Conservation (phyloP, 2,797 vertebrate species). For the Pangasius djambal region DNA sequence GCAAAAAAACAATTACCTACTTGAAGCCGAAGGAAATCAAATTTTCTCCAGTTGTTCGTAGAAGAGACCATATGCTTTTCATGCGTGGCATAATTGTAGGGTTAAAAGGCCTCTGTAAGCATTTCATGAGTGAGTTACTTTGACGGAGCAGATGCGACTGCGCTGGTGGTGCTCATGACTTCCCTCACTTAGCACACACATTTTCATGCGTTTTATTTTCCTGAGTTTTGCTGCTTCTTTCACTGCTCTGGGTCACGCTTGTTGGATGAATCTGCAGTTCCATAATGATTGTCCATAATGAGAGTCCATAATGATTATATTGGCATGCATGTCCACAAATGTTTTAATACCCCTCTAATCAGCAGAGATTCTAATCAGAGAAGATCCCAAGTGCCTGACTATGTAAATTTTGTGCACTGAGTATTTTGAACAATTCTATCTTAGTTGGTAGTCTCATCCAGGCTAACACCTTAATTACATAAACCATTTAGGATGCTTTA, state of each 20-base stretch:
- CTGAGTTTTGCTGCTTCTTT: background rate
- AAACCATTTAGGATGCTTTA: slow-evolving; percentile 50
- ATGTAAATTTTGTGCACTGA: background rate
- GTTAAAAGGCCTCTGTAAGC: slow-evolving; percentile 9
- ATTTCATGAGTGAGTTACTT: background rate
- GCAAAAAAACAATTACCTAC: slow-evolving; percentile 2
- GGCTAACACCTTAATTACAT: slow-evolving; percentile 49
- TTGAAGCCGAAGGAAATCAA: background rate
- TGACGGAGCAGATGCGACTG: background rate
- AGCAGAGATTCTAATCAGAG: background rate
- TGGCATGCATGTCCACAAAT: background rate
- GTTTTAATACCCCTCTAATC: slow-evolving; percentile 12
- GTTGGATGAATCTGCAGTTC: background rate
- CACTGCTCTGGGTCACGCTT: background rate
- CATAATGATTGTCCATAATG: background rate
- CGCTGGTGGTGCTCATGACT: background rate
- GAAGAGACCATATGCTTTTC: background rate
- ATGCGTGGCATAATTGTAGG: background rate
- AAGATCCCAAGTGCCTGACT: background rate
- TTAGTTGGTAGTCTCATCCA: slow-evolving; percentile 30
- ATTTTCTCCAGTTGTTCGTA: background rate
- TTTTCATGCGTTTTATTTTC: background rate
- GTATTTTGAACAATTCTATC: slow-evolving; percentile 23
- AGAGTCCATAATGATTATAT: background rate
- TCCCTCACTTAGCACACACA: background rate